Percentiles rank a stretch among this genome's conserved stretches.
Evolutionary conservation across 2,888 invertebrate species (phyloP).

Genomic region (Myathropa florea): DNA sequence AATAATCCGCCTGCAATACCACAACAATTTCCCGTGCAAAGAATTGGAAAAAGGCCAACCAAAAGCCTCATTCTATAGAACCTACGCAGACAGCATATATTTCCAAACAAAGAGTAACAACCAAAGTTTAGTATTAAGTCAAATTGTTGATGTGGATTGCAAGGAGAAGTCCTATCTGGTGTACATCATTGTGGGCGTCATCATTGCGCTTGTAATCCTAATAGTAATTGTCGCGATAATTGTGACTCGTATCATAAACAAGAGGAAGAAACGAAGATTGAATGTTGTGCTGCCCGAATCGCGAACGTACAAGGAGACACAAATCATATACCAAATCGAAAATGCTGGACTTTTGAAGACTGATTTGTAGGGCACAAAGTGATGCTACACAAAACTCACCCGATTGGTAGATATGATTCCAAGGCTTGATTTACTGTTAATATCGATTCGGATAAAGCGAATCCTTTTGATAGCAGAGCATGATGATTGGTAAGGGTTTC

Average conservation of each 20-base stretch:
- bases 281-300: constrained; percentile 91
- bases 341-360: constrained; percentile 91
- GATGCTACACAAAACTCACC: constrained; percentile 82
- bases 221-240: constrained; percentile 80
- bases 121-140: constrained; percentile 74
- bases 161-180: constrained; percentile 77
- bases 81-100: constrained; percentile 75
- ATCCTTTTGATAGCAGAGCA: constrained; percentile 91
- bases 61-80: constrained; percentile 76
- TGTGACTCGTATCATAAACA: constrained; percentile 81
- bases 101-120: constrained; percentile 72
- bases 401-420: constrained; percentile 92
- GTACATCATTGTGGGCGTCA: constrained; percentile 81
- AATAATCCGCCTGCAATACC: constrained; percentile 76
- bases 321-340: constrained; percentile 92
- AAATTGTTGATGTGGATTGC: constrained; percentile 76
- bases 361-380: constrained; percentile 82
- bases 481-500: constrained; percentile 83
- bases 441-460: constrained; percentile 91
- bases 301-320: constrained; percentile 91
- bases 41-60: constrained; percentile 74
- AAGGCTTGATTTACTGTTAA: constrained; percentile 94
- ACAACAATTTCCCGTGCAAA: constrained; percentile 76
- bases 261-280: constrained; percentile 83
- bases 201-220: constrained; percentile 81